Evolutionary conservation across 2,888 invertebrate species (phyloP), one percentile per base, ranked within the genome.

Genomic region (Elmis aenea): DNA sequence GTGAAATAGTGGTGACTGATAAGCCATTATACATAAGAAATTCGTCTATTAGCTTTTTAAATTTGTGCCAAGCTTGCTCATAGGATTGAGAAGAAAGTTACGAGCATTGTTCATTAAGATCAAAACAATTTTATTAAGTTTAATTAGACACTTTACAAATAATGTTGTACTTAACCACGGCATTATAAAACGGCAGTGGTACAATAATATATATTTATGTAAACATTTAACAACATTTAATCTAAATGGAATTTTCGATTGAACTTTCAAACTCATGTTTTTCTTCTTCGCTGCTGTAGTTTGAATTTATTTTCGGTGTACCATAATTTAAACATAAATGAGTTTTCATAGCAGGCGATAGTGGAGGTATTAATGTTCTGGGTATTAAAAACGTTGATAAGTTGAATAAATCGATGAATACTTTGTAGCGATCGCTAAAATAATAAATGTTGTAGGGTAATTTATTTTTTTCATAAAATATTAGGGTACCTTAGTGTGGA

Each of bases 351-450:
- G 79, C 71, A 1, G 79, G 78, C 20, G 86, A 85, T 29, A 99
- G 71, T 0, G 87, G 86, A 0, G 99, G 97, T 54, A 99, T 93
- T 48, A 85, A 79, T 13, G 83, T 77, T 4, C 96, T 81, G 1
- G 97, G 97, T 55, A 99, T 84, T 44, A 99, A 71, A 72, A 93
- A 97, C 0, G 97, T 95, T 0, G 96, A 95, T 36, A 99, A 70
- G 67, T 99, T 99, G 74, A 96, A 97, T 23, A 99, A 71, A 66
- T 99, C 99, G 62, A 97, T 70, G 64, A 99, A 99, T 15, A 97
- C 93, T 70, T 97, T 97, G 75, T 99, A 99, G 12, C 96, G 89
- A 69, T 99, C 97, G 66, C 96, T 96, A 71, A 24, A 76, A 75
- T 32, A 27, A 42, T 44, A 22, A 14, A 28, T 16, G 5, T 26